These are phyloP conservation scores for Phrynosoma blainvillii DNA, from an alignment of 2,113 vertebrate genomes.

Conservation along the genomic window DNA sequence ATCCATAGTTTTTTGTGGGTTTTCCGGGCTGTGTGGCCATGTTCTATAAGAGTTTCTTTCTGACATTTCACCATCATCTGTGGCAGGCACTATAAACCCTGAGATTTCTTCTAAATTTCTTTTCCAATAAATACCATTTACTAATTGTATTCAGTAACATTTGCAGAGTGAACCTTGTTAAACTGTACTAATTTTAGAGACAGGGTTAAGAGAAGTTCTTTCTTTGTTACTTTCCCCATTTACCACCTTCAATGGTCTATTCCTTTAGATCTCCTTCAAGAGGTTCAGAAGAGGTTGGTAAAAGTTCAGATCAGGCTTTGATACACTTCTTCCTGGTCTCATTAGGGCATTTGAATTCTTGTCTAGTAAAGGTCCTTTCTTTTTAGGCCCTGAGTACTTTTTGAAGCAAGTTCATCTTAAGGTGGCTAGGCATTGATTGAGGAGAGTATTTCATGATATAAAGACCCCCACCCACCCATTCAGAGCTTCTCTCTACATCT, in stretches of 20 bases:
- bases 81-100: too few species aligned
- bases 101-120: too few species aligned
- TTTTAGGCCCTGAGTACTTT: slow-evolving; percentile 29
- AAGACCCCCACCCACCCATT: neutral
- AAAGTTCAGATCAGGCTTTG: slow-evolving; percentile 43
- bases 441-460: slow-evolving; percentile 17
- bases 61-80: too few species aligned
- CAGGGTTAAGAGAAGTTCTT: slow-evolving; percentile 1
- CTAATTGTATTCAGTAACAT: slow-evolving; percentile 65
- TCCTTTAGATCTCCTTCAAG: slow-evolving; percentile 1
- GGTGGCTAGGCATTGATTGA: slow-evolving; percentile 24
- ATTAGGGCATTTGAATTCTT: slow-evolving; percentile 20
- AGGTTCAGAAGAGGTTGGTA: slow-evolving; percentile 38
- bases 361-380: slow-evolving; percentile 32
- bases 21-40: too few species aligned
- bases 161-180: slow-evolving; percentile 27
- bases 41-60: too few species aligned
- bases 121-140: neutral
- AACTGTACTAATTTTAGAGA: slow-evolving; percentile 56
- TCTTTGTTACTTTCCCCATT: slow-evolving; percentile 2
- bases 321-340: slow-evolving; percentile 26
- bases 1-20: too few species aligned
- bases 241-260: slow-evolving; percentile 37
- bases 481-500: slow-evolving; percentile 13
- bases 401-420: slow-evolving; percentile 18